Conservation (phyloP, 2,113 vertebrate genomes). For the human region DNA sequence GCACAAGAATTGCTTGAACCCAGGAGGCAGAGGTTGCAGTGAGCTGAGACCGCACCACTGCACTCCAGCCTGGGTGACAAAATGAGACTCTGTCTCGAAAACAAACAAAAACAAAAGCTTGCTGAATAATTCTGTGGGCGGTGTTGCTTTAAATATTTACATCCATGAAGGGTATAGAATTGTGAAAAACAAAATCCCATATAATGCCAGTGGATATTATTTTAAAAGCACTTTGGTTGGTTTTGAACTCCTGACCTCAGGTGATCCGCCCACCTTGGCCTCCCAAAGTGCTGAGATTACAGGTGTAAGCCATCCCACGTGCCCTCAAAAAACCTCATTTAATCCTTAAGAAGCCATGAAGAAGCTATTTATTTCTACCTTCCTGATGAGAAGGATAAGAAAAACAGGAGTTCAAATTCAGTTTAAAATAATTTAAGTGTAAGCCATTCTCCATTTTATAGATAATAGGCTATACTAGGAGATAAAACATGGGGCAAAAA, state of each 20-base stretch:
- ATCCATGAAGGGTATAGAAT: background rate
- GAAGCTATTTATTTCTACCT: conserved; percentile 22
- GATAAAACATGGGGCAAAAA: background rate
- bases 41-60: too few species aligned
- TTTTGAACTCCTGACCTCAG: too few species aligned
- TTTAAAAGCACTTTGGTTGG: too few species aligned
- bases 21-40: too few species aligned
- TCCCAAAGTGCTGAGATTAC: too few species aligned
- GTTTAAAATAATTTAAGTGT: conserved; percentile 30
- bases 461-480: background rate
- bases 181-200: background rate
- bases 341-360: background rate
- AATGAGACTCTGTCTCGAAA: too few species aligned
- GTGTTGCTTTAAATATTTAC: conserved; percentile 2
- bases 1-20: too few species aligned
- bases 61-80: too few species aligned
- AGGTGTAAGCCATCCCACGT: too few species aligned
- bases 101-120: background rate
- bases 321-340: background rate
- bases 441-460: conserved; percentile 24
- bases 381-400: background rate
- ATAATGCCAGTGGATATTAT: background rate
- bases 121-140: background rate
- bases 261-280: too few species aligned
- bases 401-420: background rate